Evolutionary conservation across 2,797 vertebrate genomes (phyloP), one percentile per base, ranked within the genome.

Genomic region (Novumbra hubbsi): DNA sequence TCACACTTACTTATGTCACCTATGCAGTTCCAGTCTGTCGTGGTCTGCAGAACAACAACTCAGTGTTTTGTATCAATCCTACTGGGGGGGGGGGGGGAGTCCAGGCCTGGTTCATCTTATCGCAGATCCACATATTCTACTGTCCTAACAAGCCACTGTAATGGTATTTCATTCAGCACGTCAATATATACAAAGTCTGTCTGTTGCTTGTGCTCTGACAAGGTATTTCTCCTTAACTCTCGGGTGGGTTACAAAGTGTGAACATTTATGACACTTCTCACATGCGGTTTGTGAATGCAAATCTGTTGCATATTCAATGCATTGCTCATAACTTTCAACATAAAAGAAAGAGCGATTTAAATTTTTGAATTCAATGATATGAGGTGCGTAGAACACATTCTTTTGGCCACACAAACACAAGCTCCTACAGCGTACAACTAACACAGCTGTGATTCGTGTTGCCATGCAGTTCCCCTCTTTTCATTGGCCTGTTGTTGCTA

Each of bases 391-490:
- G 30, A 19, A 55, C 9, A 34, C 27, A 57, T 55, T 34, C 8
- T 28, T 38, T 55, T n/a, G 21, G 15, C 21, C 16, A 6, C 41
- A 69, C 11, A 19, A 5, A 28, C 32, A 34, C 32, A 34, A 2
- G 41, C 49, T 32, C 68, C 49, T 19, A 34, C 2, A 55, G 48
- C 49, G 30, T 71, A 55, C 34, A 24, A 16, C 52, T 64, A 12
- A 49, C 69, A 60, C 62, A 72, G 60, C 49, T 64, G 41, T 45
- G 67, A 11, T 71, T 45, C 30, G 66, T 79, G 76, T 76, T 76
- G 76, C 72, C 41, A 71, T 74, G 77, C 70, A 73, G 68, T 45
- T 70, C 72, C 62, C 73, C 57, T 57, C 65, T 50, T 72, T 57
- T 73, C 68, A 74, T 38, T 24, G 67, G 64, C 50, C 30, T n/a